These are phyloP conservation scores for Trachemys scripta DNA, from an alignment of 2,113 vertebrate species.

Conservation along the genomic window DNA sequence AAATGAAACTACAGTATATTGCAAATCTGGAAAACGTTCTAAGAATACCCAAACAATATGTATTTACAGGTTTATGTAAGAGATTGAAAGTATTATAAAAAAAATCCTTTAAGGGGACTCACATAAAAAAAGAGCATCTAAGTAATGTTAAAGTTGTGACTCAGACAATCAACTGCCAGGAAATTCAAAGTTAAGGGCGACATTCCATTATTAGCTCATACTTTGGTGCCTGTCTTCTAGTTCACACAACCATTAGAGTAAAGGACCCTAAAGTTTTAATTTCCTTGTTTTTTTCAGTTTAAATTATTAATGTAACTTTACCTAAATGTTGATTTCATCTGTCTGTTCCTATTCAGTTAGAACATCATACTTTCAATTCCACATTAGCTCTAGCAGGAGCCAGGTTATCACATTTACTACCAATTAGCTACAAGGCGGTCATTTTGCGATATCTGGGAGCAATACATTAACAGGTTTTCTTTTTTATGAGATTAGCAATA, in stretches of 20 bases:
- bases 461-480: rapidly evolving
- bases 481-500: background rate
- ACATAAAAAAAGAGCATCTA: background rate
- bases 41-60: rapidly evolving
- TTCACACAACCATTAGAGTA: background rate
- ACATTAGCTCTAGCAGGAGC: background rate
- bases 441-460: background rate
- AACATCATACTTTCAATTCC: background rate
- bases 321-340: background rate
- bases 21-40: background rate
- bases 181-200: slow-evolving; percentile 21
- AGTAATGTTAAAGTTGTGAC: background rate
- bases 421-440: background rate
- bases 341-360: background rate
- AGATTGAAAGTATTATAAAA: background rate
- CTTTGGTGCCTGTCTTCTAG: background rate
- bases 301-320: background rate
- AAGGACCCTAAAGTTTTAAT: background rate
- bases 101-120: background rate
- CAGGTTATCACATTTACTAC: background rate
- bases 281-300: background rate
- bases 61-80: background rate
- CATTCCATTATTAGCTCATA: background rate
- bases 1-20: background rate
- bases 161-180: slow-evolving; percentile 21